These are phyloP conservation scores for Aphyosemion australe DNA, from an alignment of 2,113 vertebrate species.

Conservation along the genomic window DNA sequence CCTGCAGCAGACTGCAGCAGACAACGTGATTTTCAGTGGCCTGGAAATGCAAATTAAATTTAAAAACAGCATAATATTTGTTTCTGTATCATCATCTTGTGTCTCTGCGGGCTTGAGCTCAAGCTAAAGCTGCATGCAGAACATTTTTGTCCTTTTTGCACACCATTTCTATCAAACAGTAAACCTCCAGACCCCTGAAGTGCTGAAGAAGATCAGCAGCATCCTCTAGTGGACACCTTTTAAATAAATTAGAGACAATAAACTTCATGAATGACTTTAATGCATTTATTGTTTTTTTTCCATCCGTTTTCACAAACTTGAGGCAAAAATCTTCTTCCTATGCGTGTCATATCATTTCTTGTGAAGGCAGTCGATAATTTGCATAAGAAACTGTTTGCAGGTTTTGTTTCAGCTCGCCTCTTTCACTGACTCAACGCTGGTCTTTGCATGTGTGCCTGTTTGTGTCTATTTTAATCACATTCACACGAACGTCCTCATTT, in stretches of 20 bases:
- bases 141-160: neutral
- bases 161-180: neutral
- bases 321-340: neutral
- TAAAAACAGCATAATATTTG: neutral
- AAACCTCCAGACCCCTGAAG: neutral
- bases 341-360: neutral
- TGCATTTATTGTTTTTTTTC: neutral
- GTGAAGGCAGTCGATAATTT: constrained; percentile 12
- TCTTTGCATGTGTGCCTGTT: neutral
- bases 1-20: neutral
- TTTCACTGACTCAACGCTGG: neutral
- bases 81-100: neutral
- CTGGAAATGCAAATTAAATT: neutral
- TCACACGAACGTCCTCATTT: neutral
- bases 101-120: neutral
- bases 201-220: constrained; percentile 28
- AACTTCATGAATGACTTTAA: neutral
- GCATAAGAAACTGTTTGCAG: constrained; percentile 16
- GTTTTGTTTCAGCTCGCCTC: neutral
- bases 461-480: constrained; percentile 2
- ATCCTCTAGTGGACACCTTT: constrained; percentile 48
- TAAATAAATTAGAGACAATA: neutral
- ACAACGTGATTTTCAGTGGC: neutral
- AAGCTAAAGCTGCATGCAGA: neutral
- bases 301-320: neutral